Base-by-base conservation (phyloP, 2,113 vertebrate genomes). In the Hippopotamus amphibius region DNA sequence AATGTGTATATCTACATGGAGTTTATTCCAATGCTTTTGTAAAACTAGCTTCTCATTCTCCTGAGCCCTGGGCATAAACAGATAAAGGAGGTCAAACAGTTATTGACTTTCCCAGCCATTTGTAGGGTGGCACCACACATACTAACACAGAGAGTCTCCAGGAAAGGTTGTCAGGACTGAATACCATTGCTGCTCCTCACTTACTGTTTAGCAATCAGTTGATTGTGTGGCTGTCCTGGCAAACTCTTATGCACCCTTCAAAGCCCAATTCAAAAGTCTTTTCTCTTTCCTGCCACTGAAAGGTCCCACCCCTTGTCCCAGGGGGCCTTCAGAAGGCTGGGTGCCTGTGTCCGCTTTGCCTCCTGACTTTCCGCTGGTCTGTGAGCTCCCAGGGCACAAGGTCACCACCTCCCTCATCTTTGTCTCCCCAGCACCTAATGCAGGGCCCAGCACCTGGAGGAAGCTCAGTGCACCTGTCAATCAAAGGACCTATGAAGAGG, bases 191-290 rank as follows among this genome's bases (percentile, higher is more conserved):
- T 6, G 26, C 37, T 66, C 57, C 57, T 53, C 22, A 3, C 24
- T 43, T 28, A 5, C 17, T 37, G 87, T 17, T 79, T 16, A 57
- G 37, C 13, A 16, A 43, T 43, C 53, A 1, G 33, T 21, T 26
- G 13, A 55, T 0, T 14, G 11, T 53, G 26, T 2, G 8, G n/a
- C 30, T 37, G 16, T 28, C 69, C 30, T 2, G 2, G 33, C 11
- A 80, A 68, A 94, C 57, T 61, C 84, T 4, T 46, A 53, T 6
- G 41, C 57, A n/a, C 22, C 71, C 89, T 76, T 81, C 95, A 89
- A 86, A 33, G 30, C 72, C 53, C n/a, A 8, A 24, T 16, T 41
- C 61, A 53, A 48, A 69, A 33, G 61, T 7, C 80, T 80, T 48
- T n/a, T 87, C n/a, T 53, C 69, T 83, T 63, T 30, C 81, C 16